phyloP scores from a whole-genome alignment of 2,113 vertebrate genomes.

The Pachypanchax playfairii region DNA sequence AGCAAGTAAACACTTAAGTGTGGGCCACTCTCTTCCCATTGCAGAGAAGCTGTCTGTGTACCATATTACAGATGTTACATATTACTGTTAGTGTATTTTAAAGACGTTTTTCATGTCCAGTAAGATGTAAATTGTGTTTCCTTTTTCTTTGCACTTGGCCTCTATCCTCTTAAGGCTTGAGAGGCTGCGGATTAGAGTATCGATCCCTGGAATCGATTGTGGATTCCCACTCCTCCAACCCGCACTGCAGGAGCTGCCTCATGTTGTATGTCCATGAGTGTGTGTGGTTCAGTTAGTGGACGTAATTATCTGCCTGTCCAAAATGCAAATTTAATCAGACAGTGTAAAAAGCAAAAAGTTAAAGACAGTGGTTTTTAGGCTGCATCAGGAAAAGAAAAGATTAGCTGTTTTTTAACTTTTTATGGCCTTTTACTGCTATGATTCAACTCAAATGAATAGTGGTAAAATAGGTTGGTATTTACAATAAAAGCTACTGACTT shows the following conservation, averaged over 20 bases:
- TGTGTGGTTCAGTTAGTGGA: conserved; percentile 16
- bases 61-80: not conserved
- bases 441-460: too few species aligned
- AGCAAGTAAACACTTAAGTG: conserved; percentile 17
- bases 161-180: conserved; percentile 30
- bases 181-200: conserved; percentile 47
- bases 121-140: not conserved
- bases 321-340: conserved; percentile 24
- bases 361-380: too few species aligned
- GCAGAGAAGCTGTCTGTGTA: not conserved
- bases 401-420: too few species aligned
- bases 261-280: conserved; percentile 2
- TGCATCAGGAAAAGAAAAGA: too few species aligned
- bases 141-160: conserved; percentile 13
- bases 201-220: conserved; percentile 48
- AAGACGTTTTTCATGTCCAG: conserved; percentile 12
- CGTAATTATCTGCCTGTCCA: conserved; percentile 9
- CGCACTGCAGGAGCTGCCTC: conserved; percentile 40
- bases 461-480: too few species aligned
- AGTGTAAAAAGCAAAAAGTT: too few species aligned
- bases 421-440: too few species aligned
- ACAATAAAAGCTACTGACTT: too few species aligned
- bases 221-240: conserved; percentile 40
- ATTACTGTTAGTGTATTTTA: conserved; percentile 4
- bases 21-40: not conserved